Conservation (phyloP, 2,113 vertebrate genomes). For the Mirza zaza region DNA sequence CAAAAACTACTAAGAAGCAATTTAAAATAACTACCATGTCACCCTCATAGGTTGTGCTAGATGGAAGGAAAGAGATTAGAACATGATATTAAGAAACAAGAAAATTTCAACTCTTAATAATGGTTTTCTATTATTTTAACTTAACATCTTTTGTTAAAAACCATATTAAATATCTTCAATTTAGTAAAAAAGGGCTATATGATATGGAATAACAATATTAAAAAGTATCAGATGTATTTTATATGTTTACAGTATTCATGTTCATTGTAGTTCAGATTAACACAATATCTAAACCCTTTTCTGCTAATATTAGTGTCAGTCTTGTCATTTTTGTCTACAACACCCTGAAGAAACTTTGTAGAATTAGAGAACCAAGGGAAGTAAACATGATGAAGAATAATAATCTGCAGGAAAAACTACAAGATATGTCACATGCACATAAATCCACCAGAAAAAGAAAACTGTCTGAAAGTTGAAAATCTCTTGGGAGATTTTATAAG, state of each 20-base stretch:
- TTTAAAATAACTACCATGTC: conserved; percentile 74
- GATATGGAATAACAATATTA: not conserved
- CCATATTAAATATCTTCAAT: not conserved
- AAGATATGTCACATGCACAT: not conserved
- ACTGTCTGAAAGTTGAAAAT: not conserved
- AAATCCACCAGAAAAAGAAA: conserved; percentile 34
- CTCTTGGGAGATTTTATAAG: conserved; percentile 27
- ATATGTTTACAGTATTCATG: conserved; percentile 14
- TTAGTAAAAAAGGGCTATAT: not conserved
- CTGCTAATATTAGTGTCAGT: conserved; percentile 14
- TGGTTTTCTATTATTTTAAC: conserved; percentile 57
- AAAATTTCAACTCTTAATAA: conserved; percentile 43
- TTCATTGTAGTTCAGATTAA: conserved; percentile 19
- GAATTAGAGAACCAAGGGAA: not conserved
- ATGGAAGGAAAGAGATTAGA: conserved; percentile 72
- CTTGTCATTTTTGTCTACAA: conserved; percentile 11
- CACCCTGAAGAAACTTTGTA: not conserved
- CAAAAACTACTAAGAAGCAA: conserved; percentile 73
- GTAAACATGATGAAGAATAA: not conserved
- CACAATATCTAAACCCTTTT: conserved; percentile 10
- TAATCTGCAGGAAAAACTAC: conserved; percentile 10
- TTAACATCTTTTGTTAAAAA: conserved; percentile 27
- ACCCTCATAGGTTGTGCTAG: conserved; percentile 43
- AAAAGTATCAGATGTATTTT: conserved; percentile 20
- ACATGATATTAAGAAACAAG: conserved; percentile 64